phyloP scores from a whole-genome alignment of 1,140 invertebrate genomes.

The Bathynomus jamesi region DNA sequence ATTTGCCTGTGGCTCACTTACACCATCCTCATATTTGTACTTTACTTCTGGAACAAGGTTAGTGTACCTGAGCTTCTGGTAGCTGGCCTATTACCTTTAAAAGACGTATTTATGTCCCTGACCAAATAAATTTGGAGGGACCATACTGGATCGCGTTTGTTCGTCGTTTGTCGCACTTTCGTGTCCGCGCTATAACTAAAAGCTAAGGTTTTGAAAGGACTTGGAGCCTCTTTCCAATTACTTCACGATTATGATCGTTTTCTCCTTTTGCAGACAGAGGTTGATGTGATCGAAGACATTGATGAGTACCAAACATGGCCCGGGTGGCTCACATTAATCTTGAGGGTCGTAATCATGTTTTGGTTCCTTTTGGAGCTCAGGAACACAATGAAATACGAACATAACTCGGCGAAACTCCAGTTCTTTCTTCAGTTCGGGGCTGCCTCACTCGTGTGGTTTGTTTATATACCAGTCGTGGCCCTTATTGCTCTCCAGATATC shows the following conservation, averaged over 20 bases:
- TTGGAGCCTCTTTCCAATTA: too few species aligned
- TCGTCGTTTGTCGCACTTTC: too few species aligned
- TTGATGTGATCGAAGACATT: slow-evolving; percentile 90
- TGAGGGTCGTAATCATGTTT: slow-evolving; percentile 81
- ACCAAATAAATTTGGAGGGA: too few species aligned
- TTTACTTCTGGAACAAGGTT: slow-evolving; percentile 95
- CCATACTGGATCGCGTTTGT: too few species aligned
- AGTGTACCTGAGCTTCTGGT: slow-evolving; percentile 41
- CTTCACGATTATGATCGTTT: neutral
- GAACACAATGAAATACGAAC: slow-evolving; percentile 84
- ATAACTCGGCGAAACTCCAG: slow-evolving; percentile 79
- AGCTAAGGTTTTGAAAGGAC: neutral
- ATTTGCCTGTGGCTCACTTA: slow-evolving; percentile 88
- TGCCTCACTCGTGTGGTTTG: slow-evolving; percentile 95
- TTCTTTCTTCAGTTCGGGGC: slow-evolving; percentile 95
- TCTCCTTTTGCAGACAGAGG: slow-evolving; percentile 62
- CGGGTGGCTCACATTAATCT: slow-evolving; percentile 81
- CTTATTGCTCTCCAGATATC: slow-evolving; percentile 88
- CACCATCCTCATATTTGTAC: slow-evolving; percentile 76
- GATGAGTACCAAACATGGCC: slow-evolving; percentile 96
- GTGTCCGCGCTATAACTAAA: too few species aligned
- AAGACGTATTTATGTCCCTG: too few species aligned
- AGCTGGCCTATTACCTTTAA: too few species aligned
- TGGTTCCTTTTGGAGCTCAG: slow-evolving; percentile 91
- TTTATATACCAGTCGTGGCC: slow-evolving; percentile 89